phyloP scores from a whole-genome alignment of 2,888 invertebrate species.

The Tribolium freemani region DNA sequence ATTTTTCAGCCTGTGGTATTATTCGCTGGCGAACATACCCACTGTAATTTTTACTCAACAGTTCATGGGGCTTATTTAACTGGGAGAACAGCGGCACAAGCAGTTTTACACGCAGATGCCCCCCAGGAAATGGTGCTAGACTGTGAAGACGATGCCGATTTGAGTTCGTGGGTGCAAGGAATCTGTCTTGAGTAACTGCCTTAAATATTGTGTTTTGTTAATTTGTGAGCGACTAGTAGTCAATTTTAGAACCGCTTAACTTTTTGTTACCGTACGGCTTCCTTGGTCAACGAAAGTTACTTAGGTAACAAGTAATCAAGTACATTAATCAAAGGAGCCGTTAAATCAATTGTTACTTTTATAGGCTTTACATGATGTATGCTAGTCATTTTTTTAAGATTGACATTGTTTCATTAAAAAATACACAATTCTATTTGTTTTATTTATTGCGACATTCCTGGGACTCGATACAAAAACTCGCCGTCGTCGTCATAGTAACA shows the following conservation, averaged over 20 bases:
- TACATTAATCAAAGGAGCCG: too few species aligned
- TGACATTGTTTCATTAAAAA: constrained; percentile 55
- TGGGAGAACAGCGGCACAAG: constrained; percentile 86
- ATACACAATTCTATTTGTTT: constrained; percentile 38
- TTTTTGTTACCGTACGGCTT: constrained; percentile 16
- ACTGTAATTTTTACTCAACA: constrained; percentile 94
- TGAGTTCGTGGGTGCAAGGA: constrained; percentile 91
- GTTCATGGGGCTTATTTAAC: constrained; percentile 95
- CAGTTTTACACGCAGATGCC: constrained; percentile 76
- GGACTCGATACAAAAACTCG: constrained; percentile 82
- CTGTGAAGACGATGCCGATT: constrained; percentile 83
- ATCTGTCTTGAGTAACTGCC: constrained; percentile 77
- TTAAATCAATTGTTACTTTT: constrained; percentile 50
- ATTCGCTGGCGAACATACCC: constrained; percentile 97
- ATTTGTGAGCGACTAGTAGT: neutral
- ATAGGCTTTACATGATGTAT: constrained; percentile 53
- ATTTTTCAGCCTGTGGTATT: constrained; percentile 81
- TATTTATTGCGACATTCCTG: constrained; percentile 72
- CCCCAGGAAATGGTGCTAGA: constrained; percentile 77
- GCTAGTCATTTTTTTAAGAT: constrained; percentile 64
- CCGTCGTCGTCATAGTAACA: constrained; percentile 88
- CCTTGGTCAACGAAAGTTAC: too few species aligned
- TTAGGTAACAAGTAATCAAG: too few species aligned
- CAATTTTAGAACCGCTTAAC: constrained; percentile 39
- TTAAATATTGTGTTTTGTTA: neutral